Evolutionary conservation across 2,888 invertebrate species (phyloP).

Genomic region (Gymnocheta viridis): DNA sequence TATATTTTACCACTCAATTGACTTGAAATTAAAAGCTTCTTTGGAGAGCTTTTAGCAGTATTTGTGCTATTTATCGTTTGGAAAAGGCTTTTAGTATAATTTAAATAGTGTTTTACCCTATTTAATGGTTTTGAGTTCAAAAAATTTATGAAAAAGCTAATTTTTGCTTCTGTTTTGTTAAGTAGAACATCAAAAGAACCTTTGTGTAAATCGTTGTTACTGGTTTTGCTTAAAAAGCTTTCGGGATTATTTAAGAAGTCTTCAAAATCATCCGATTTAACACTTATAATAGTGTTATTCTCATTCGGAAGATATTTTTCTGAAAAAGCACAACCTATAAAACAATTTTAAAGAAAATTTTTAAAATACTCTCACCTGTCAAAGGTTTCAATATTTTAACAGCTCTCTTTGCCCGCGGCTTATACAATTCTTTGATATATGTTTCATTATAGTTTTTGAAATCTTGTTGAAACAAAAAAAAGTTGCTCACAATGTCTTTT

Average conservation of each 20-base stretch:
- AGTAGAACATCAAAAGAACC: not conserved
- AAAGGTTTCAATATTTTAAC: not conserved
- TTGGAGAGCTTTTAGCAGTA: not conserved
- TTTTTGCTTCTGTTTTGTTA: not conserved
- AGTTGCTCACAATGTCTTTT: not conserved
- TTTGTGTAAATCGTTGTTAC: not conserved
- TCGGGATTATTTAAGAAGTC: not conserved
- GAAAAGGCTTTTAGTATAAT: not conserved
- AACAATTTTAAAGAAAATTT: not conserved
- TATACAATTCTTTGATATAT: not conserved
- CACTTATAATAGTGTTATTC: not conserved
- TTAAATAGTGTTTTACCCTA: too few relatives aligned
- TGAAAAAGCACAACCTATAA: not conserved
- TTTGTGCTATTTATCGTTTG: not conserved
- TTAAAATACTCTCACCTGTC: not conserved
- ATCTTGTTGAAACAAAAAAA: not conserved
- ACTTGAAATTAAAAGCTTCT: not conserved
- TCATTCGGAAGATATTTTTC: not conserved
- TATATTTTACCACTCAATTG: not conserved
- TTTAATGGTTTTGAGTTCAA: not conserved
- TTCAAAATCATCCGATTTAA: not conserved
- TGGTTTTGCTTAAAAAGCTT: not conserved
- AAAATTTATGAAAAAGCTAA: not conserved
- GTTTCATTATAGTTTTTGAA: not conserved
- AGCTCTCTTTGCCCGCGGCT: not conserved